phyloP scores from a whole-genome alignment of 2,113 vertebrate genomes.

The Crotalus helleri region DNA sequence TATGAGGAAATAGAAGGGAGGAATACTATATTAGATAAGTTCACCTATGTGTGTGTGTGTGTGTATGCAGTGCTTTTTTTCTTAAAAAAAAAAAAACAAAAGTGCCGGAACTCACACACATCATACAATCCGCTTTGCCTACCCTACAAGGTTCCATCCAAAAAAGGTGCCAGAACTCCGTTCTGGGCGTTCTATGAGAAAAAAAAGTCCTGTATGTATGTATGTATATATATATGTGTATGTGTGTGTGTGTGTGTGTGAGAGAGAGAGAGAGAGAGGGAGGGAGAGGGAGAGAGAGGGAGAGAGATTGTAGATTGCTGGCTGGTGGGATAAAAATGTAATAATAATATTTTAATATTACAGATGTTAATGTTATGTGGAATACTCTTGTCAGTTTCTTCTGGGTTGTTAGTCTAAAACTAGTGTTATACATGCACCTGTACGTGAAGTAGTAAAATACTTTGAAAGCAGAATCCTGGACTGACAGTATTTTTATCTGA shows the following conservation, averaged over 20 bases:
- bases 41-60: background rate
- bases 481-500: background rate
- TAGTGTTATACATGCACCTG: background rate
- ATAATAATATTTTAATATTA: background rate
- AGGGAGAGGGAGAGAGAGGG: too few relatives aligned
- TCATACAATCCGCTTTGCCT: too few relatives aligned
- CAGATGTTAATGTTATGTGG: background rate
- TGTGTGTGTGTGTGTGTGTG: too few relatives aligned
- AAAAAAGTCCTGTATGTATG: too few relatives aligned
- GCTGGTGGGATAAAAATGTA: background rate
- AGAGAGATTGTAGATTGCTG: background rate
- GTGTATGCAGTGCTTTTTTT: too few relatives aligned
- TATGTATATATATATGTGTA: background rate
- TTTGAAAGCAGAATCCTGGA: background rate
- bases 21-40: background rate
- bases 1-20: background rate
- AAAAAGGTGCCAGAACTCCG: too few relatives aligned
- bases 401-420: background rate
- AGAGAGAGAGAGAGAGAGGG: too few relatives aligned
- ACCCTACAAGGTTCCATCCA: too few relatives aligned
- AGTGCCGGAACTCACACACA: too few relatives aligned
- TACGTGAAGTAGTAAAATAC: background rate
- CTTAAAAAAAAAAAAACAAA: too few relatives aligned
- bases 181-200: too few relatives aligned
- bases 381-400: background rate